Evolutionary conservation across 1,140 invertebrate genomes (phyloP).

Genomic region (Tetraneura akinire): DNA sequence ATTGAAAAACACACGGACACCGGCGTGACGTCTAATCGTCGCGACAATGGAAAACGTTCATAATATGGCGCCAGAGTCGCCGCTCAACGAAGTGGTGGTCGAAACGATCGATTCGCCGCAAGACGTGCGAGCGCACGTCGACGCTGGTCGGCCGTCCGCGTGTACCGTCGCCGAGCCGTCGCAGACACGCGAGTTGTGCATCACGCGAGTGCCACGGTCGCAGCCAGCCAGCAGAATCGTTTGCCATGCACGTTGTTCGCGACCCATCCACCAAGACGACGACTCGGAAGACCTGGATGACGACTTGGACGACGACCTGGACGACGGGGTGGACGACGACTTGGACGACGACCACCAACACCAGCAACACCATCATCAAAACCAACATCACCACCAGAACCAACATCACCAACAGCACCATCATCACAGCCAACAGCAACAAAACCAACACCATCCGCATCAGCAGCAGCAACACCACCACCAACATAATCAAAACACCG

Average conservation of each 20-base stretch:
- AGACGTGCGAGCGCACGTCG: constrained; percentile 12
- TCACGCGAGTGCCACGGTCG: constrained; percentile 40
- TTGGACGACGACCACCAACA: neutral
- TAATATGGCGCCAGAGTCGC: constrained; percentile 44
- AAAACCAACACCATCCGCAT: neutral
- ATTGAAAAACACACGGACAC: neutral
- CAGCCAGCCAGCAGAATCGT: constrained; percentile 41
- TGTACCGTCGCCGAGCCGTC: constrained; percentile 8
- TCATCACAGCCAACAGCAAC: neutral
- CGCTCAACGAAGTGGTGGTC: constrained; percentile 49
- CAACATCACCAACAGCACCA: neutral
- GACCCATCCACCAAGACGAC: constrained; percentile 8
- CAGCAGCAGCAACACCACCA: neutral
- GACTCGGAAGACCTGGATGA: constrained; percentile 14
- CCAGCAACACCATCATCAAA: neutral
- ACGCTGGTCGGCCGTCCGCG: constrained; percentile 25
- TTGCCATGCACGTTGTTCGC: constrained; percentile 34
- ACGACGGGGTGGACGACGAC: constrained; percentile 19
- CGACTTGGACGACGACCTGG: constrained; percentile 1
- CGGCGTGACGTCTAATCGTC: neutral
- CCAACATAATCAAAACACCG: neutral
- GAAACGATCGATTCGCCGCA: constrained; percentile 31
- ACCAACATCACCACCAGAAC: neutral
- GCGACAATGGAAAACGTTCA: constrained; percentile 22
- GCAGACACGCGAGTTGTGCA: constrained; percentile 45